Base-by-base conservation (phyloP, 2,888 invertebrate species). In the Balanococcus diminutus region DNA sequence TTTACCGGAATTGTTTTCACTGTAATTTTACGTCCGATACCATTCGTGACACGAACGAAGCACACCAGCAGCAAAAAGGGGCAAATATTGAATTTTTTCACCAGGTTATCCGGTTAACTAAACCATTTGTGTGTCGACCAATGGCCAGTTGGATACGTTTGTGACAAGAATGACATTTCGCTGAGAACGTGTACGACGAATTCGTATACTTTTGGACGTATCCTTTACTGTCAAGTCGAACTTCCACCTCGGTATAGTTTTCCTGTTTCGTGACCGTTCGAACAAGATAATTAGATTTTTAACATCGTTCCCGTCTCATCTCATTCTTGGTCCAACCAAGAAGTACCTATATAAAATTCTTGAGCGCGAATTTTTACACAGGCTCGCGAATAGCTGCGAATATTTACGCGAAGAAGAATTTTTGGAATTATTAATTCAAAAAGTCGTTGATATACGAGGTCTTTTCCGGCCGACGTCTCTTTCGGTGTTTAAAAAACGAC, bases 131-230 rank as follows among this genome's bases (percentile, higher is more conserved):
- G 75, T 36, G 75, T 32, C 36, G 28, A 1, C 75, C 19, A 67
- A 67, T 67, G n/a, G n/a, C 16, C 14, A 28, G n/a, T n/a, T 31
- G 36, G 28, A 32, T 19, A 28, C 19, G 36, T 16, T 19, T 79
- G 36, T 79, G 75, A 79, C 75, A 36, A 79, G 75, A 32, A 79
- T 36, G 75, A 79, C 75, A 79, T 79, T 79, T 19, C 9, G 19
- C 36, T 8, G 75, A 79, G 31, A 32, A 36, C 75, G 75, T 79
- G 75, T 28, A 36, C 75, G 36, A 2, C n/a, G 32, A 28, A 31
- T 79, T 14, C 75, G 75, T 36, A n/a, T n/a, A 79, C 19, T 79
- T 79, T 79, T 32, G 28, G 32, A 0, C n/a, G 31, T 72, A 31
- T 72, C 72, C 14, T 28, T 32, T 32, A 72, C 31, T 72, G 31